A percentile compares a stretch with the other conserved stretches of the same genome.
Evolutionary conservation across 2,113 vertebrate species (phyloP).

Genomic region (Gobius niger): DNA sequence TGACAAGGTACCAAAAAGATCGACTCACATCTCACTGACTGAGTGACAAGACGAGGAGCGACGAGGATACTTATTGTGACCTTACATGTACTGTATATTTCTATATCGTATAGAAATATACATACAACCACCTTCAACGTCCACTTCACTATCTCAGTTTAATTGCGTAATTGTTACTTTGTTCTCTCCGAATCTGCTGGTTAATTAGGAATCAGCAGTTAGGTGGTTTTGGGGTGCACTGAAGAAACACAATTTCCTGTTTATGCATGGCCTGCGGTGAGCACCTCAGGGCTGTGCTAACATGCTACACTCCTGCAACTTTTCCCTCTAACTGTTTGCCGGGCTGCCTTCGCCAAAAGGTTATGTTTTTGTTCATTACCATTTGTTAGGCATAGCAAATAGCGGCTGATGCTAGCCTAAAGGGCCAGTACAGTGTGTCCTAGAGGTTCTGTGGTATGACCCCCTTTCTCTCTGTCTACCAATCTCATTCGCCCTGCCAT

Average conservation of each 20-base stretch:
- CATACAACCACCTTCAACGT: too few relatives aligned
- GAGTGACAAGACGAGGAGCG: too few relatives aligned
- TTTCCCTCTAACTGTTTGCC: slow-evolving; percentile 39
- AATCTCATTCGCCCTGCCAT: slow-evolving; percentile 68
- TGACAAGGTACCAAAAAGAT: neutral
- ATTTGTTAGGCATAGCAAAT: slow-evolving; percentile 31
- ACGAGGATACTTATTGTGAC: too few relatives aligned
- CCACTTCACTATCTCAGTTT: too few relatives aligned
- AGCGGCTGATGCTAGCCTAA: slow-evolving; percentile 45
- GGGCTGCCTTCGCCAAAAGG: slow-evolving; percentile 29
- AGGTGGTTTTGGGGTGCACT: slow-evolving; percentile 73
- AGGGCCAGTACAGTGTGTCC: slow-evolving; percentile 67
- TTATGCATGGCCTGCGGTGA: slow-evolving; percentile 66
- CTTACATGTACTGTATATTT: too few relatives aligned
- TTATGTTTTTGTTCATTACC: slow-evolving; percentile 40
- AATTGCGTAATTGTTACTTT: slow-evolving; percentile 74
- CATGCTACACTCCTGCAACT: slow-evolving; percentile 41
- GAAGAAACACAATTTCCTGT: slow-evolving; percentile 79
- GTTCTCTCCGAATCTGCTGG: slow-evolving; percentile 60
- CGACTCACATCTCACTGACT: neutral
- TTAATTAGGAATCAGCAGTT: slow-evolving; percentile 78
- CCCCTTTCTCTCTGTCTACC: slow-evolving; percentile 70
- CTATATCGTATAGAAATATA: too few relatives aligned
- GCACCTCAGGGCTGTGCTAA: slow-evolving; percentile 44
- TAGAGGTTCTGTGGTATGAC: slow-evolving; percentile 65